Evolutionary conservation across 2,797 vertebrate genomes (phyloP).

Genomic region (Emys orbicularis): DNA sequence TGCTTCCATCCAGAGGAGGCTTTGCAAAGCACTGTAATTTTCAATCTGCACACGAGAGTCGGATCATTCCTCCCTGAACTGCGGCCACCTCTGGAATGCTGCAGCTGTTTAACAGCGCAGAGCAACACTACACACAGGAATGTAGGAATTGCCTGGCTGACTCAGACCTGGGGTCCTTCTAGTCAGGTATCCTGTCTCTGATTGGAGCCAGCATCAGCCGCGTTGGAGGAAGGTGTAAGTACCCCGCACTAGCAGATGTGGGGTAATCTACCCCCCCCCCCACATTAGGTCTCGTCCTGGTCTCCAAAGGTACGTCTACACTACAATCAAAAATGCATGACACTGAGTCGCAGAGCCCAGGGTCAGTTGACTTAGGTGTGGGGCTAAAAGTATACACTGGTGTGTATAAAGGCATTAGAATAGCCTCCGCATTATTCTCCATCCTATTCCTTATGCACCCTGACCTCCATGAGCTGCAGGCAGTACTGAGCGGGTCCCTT

Average conservation of each 20-base stretch:
- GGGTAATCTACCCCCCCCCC: not conserved
- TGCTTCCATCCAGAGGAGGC: not conserved
- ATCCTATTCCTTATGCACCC: too few species aligned
- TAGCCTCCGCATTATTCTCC: too few species aligned
- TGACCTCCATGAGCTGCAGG: not conserved
- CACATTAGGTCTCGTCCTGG: not conserved
- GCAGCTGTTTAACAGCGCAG: not conserved
- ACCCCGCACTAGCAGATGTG: not conserved
- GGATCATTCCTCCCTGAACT: not conserved
- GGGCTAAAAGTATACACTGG: not conserved
- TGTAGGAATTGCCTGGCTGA: not conserved
- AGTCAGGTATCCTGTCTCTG: not conserved
- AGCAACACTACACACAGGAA: fast-evolving
- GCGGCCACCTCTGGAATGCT: fast-evolving
- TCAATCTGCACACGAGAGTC: not conserved
- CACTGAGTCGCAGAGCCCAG: not conserved
- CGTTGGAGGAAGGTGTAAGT: not conserved
- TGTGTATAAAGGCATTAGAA: too few species aligned
- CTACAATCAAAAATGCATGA: not conserved
- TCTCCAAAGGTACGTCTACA: not conserved
- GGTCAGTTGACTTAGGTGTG: not conserved
- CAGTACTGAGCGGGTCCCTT: fast-evolving
- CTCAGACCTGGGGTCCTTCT: not conserved
- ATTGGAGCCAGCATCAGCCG: not conserved
- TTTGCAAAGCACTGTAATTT: not conserved